These are phyloP conservation scores for Paedocypris sp. DNA, from an alignment of 2,113 vertebrate species.

Conservation along the genomic window DNA sequence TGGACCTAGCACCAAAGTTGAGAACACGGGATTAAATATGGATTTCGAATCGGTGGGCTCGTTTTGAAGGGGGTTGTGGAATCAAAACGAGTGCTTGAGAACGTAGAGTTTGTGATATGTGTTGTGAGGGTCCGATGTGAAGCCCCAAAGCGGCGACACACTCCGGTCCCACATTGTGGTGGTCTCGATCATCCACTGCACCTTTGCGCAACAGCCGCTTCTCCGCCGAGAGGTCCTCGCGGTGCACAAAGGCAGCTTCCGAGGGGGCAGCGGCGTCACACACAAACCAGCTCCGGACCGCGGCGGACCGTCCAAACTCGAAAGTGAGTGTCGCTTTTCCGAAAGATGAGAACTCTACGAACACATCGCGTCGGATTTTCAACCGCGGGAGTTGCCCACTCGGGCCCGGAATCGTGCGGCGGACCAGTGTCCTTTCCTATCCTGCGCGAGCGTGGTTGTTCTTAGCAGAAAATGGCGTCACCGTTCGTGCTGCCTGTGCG, in stretches of 20 bases:
- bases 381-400: slow-evolving; percentile 11
- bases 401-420: slow-evolving; percentile 45
- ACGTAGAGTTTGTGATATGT: not conserved
- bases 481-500: slow-evolving; percentile 65
- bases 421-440: slow-evolving; percentile 49
- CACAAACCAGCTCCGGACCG: slow-evolving; percentile 46
- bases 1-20: not conserved
- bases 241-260: slow-evolving; percentile 68
- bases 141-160: slow-evolving; percentile 3
- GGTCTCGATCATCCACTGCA: slow-evolving; percentile 48
- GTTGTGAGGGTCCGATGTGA: not conserved
- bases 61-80: not conserved
- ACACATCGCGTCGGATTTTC: slow-evolving; percentile 21
- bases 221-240: slow-evolving; percentile 56
- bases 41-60: not conserved
- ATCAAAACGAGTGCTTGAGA: not conserved
- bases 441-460: slow-evolving; percentile 65
- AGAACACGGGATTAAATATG: not conserved
- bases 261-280: slow-evolving; percentile 53
- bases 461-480: slow-evolving; percentile 74
- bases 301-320: slow-evolving; percentile 22
- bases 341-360: slow-evolving; percentile 51
- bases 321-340: slow-evolving; percentile 16
- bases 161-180: slow-evolving; percentile 28
- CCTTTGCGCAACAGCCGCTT: slow-evolving; percentile 68